phyloP scores from a whole-genome alignment of 1,140 invertebrate genomes.

The Lepidostoma basale region DNA sequence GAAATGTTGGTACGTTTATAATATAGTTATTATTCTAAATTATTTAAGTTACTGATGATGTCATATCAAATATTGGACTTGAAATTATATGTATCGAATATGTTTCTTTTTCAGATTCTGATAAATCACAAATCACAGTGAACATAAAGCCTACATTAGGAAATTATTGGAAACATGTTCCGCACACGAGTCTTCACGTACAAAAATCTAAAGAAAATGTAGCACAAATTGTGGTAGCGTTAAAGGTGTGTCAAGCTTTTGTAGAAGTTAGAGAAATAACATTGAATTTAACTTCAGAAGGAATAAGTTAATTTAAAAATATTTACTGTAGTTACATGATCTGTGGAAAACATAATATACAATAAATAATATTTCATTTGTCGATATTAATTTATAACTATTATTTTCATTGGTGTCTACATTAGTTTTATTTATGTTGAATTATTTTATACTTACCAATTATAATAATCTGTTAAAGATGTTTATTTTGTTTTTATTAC shows the following conservation, averaged over 20 bases:
- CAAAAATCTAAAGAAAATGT: conserved; percentile 29
- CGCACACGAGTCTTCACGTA: conserved; percentile 52
- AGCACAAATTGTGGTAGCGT: conserved; percentile 23
- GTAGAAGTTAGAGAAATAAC: conserved; percentile 37
- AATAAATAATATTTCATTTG: not conserved
- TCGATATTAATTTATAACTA: no score
- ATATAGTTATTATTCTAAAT: no score
- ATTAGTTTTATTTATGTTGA: no score
- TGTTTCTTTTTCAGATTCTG: not conserved
- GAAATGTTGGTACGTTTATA: conserved; percentile 52
- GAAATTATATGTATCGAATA: no score
- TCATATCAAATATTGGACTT: no score
- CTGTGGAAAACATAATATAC: not conserved
- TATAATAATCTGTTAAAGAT: no score
- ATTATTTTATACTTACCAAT: no score
- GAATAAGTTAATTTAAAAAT: conserved; percentile 32
- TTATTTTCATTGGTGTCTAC: no score
- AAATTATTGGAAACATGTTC: conserved; percentile 61
- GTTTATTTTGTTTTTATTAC: no score
- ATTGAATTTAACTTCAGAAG: conserved; percentile 46
- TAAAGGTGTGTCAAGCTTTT: conserved; percentile 45
- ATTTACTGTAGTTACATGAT: not conserved
- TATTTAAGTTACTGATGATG: no score
- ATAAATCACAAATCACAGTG: conserved; percentile 20
- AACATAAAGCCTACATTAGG: conserved; percentile 57